A percentile compares a stretch with the other conserved stretches of the same genome.
These are phyloP conservation scores for Zaprionus davidi DNA, from an alignment of 1,140 invertebrate genomes.

Conservation along the genomic window DNA sequence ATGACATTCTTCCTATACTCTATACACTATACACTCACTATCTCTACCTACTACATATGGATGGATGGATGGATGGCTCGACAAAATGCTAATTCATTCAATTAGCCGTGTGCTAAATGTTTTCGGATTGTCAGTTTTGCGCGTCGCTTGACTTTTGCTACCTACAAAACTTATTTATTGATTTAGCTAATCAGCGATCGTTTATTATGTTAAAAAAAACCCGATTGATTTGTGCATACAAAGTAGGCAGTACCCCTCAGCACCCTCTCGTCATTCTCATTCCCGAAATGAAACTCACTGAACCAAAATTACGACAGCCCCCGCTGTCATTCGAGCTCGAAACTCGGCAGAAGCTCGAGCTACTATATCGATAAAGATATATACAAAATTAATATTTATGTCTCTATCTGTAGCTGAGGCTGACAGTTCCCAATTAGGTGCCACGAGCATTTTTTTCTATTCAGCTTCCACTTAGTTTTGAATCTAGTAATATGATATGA, in stretches of 20 bases:
- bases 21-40: background rate
- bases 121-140: slow-evolving; percentile 47
- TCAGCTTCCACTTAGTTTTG: background rate
- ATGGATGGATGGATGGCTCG: background rate
- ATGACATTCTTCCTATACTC: slow-evolving; percentile 3
- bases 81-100: slow-evolving; percentile 75
- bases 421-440: background rate
- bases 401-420: background rate
- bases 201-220: slow-evolving; percentile 70
- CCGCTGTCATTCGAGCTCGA: background rate
- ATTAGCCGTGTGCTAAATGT: slow-evolving; percentile 65
- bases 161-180: slow-evolving; percentile 77
- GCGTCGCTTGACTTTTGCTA: slow-evolving; percentile 73
- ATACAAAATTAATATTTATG: background rate
- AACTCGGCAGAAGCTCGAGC: background rate
- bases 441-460: background rate
- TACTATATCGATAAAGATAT: background rate
- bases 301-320: background rate
- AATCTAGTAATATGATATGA: background rate
- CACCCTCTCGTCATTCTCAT: background rate
- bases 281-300: background rate
- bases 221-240: slow-evolving; percentile 75
- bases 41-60: background rate
- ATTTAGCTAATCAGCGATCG: slow-evolving; percentile 79
- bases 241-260: slow-evolving; percentile 39